Base-by-base conservation (phyloP, 2,113 vertebrate species). In the Columba livia region DNA sequence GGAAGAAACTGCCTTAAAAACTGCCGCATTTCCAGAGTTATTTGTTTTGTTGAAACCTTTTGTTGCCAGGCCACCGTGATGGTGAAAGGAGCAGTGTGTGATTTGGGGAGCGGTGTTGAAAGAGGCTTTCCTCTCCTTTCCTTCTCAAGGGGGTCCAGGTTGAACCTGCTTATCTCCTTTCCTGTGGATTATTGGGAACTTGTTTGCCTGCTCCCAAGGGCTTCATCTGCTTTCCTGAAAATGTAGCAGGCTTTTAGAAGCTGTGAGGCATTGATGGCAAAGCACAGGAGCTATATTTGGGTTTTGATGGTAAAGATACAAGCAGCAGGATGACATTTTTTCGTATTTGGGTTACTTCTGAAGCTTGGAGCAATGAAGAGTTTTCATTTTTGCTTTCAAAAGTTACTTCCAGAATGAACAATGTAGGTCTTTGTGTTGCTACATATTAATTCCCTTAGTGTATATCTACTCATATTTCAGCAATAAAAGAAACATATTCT, bases 291-390 rank as follows among this genome's bases (percentile, higher is more conserved):
- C 62, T 40, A 23, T 85, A 21, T 88, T 92, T 90, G 80, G 83
- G 23, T 21, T 90, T 87, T 93, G 86, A 87, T 92, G 83, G 69
- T 53, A 29, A 47, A 93, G 93, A 91, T 81, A 81, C 23, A 38
- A 69, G 36, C 1, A 15, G 32, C 20, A 25, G 53, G 21, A 12
- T 16, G 32, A 31, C 3, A 50, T 20, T 61, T 16, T 48, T 73
- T 54, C 48, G 21, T 57, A 4, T 65, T 71, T 79, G 54, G 4
- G 21, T 86, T 81, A 19, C 53, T 90, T 89, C 62, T 78, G 72
- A 87, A 89, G 44, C 71, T 85, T 4, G 0, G 61, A 66, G 65
- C 32, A 56, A 11, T 31, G 73, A 85, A 36, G 89, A 87, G n/a
- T 32, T 62, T 58, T 73, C 16, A 12, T 83, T 84, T 67, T 23